phyloP scores from a whole-genome alignment of 2,888 invertebrate species.

The Drosophila prolongata region DNA sequence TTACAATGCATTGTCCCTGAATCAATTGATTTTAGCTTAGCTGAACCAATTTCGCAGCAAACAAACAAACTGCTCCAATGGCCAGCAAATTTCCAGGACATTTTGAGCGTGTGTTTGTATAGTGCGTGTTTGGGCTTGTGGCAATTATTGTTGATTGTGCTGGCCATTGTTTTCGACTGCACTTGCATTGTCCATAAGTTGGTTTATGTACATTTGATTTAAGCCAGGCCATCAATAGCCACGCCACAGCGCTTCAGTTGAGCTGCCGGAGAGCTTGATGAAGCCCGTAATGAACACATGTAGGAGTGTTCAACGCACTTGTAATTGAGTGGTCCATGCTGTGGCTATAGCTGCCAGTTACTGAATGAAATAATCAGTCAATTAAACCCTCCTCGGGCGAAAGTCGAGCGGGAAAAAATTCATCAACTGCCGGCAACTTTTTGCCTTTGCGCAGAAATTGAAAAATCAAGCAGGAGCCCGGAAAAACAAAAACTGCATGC shows the following conservation, averaged over 20 bases:
- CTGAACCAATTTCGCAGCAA: conserved; percentile 30
- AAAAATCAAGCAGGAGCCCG: conserved; percentile 44
- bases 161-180: conserved; percentile 48
- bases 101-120: conserved; percentile 22
- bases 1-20: conserved; percentile 44
- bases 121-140: conserved; percentile 42
- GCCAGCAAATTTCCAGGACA: conserved; percentile 24
- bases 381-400: conserved; percentile 42
- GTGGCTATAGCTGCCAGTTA: conserved; percentile 42
- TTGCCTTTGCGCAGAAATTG: conserved; percentile 27
- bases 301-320: conserved; percentile 7
- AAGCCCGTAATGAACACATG: conserved; percentile 27
- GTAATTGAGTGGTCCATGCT: conserved; percentile 32
- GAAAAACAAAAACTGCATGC: conserved; percentile 42
- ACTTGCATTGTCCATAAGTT: conserved; percentile 31
- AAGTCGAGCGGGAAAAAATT: conserved; percentile 30
- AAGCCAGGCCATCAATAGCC: conserved; percentile 31
- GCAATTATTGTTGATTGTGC: conserved; percentile 58
- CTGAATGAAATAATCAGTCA: conserved; percentile 52
- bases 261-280: conserved; percentile 6
- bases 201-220: conserved; percentile 40
- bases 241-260: conserved; percentile 10
- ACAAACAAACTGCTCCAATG: conserved; percentile 25
- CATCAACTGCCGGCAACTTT: conserved; percentile 39
- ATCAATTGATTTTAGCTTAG: conserved; percentile 48